phyloP scores from a whole-genome alignment of 2,888 invertebrate genomes.

The Drosophila anomelani region DNA sequence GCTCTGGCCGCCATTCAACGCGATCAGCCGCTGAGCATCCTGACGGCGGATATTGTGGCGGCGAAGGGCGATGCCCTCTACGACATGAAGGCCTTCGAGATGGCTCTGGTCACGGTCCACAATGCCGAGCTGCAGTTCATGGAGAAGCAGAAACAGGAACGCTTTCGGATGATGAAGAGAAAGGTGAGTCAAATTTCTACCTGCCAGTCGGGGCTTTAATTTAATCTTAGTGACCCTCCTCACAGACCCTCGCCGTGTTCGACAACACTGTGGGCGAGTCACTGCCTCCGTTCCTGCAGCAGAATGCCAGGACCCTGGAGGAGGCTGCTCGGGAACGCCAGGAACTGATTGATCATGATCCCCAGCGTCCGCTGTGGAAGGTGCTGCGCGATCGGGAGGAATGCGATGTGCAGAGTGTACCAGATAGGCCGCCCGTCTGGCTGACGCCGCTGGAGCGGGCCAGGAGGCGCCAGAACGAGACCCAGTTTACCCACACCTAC shows the following conservation, averaged over 20 bases:
- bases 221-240: too few species aligned
- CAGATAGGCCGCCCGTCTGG: slow-evolving; percentile 57
- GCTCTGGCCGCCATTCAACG: background rate
- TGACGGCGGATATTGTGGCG: slow-evolving; percentile 42
- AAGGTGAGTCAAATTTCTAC: slow-evolving; percentile 18
- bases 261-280: slow-evolving; percentile 70
- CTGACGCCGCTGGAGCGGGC: slow-evolving; percentile 73
- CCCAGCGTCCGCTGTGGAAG: slow-evolving; percentile 74
- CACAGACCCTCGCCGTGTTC: slow-evolving; percentile 59
- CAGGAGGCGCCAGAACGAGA: slow-evolving; percentile 59
- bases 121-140: slow-evolving; percentile 52
- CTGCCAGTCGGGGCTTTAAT: background rate
- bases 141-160: background rate
- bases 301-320: slow-evolving; percentile 49
- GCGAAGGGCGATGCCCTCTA: slow-evolving; percentile 75
- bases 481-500: slow-evolving; percentile 75
- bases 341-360: slow-evolving; percentile 38
- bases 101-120: slow-evolving; percentile 62
- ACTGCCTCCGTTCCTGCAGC: slow-evolving; percentile 68
- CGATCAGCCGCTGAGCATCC: background rate
- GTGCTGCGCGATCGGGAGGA: slow-evolving; percentile 61
- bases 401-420: slow-evolving; percentile 79
- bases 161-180: slow-evolving; percentile 14
- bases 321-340: slow-evolving; percentile 12
- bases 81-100: slow-evolving; percentile 78